Evolutionary conservation across 1,140 invertebrate genomes (phyloP).

Genomic region (Drosophila kohkoa): DNA sequence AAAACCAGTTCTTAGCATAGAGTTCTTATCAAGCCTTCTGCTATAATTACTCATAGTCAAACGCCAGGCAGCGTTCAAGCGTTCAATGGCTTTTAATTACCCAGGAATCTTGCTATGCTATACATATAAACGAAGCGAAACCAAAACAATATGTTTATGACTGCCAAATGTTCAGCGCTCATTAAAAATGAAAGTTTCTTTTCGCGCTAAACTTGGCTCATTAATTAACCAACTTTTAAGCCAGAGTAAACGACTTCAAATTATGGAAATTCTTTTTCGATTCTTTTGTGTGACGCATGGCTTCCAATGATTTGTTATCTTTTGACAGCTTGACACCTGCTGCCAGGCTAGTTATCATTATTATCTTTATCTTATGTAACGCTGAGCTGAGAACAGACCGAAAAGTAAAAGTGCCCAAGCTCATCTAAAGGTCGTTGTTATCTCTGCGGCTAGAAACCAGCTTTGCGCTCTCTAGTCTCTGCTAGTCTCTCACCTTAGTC

Average conservation of each 20-base stretch:
- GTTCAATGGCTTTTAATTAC: slow-evolving; percentile 77
- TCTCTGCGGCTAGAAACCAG: slow-evolving; percentile 23
- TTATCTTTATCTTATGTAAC: slow-evolving; percentile 32
- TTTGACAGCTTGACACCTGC: slow-evolving; percentile 36
- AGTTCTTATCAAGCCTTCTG: slow-evolving; percentile 73
- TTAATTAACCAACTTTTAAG: slow-evolving; percentile 63
- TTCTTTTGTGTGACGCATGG: slow-evolving; percentile 33
- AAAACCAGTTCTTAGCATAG: slow-evolving; percentile 62
- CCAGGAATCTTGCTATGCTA: slow-evolving; percentile 53
- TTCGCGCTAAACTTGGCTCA: slow-evolving; percentile 48
- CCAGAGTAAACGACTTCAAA: slow-evolving; percentile 3
- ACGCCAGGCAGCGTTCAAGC: slow-evolving; percentile 17
- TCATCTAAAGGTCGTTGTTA: slow-evolving; percentile 44
- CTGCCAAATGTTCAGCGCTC: slow-evolving; percentile 57
- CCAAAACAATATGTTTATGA: slow-evolving; percentile 51
- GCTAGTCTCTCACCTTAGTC: slow-evolving; percentile 7
- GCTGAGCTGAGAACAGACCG: slow-evolving; percentile 17
- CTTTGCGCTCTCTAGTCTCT: slow-evolving; percentile 1
- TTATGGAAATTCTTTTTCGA: slow-evolving; percentile 46
- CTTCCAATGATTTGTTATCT: slow-evolving; percentile 27
- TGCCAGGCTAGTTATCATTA: slow-evolving; percentile 15
- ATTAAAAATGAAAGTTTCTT: slow-evolving; percentile 80
- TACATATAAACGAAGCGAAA: slow-evolving; percentile 38
- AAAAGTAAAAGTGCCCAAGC: slow-evolving; percentile 45
- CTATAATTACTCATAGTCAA: slow-evolving; percentile 72